A percentile compares a stretch with the other conserved stretches of the same genome.
phyloP scores from a whole-genome alignment of 2,113 vertebrate genomes.

The Muscicapa adusta region DNA sequence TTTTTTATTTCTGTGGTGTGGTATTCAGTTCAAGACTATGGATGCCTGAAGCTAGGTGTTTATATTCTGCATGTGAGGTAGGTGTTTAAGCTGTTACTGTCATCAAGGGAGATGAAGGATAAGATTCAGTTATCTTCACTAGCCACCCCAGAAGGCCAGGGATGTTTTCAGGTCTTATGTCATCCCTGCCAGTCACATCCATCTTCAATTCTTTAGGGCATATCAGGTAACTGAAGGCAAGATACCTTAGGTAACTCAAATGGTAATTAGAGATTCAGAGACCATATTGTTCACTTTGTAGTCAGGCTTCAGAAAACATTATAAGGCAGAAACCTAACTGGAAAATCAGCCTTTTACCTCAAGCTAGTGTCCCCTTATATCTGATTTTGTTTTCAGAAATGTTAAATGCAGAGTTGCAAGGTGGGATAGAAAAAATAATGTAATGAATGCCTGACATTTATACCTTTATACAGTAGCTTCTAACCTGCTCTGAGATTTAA shows the following conservation, averaged over 20 bases:
- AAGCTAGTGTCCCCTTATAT: not conserved
- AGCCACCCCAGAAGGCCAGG: not conserved
- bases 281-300: not conserved
- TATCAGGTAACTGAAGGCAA: not conserved
- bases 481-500: not conserved
- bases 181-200: not conserved
- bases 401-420: not conserved
- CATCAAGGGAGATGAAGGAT: not conserved
- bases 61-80: not conserved
- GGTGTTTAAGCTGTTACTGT: not conserved
- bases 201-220: not conserved
- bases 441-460: not conserved
- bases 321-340: not conserved
- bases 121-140: not conserved
- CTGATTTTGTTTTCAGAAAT: not conserved
- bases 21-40: not conserved
- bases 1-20: not conserved
- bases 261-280: not conserved
- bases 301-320: not conserved
- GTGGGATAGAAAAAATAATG: not conserved
- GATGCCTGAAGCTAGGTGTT: not conserved
- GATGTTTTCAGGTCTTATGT: not conserved
- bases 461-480: not conserved
- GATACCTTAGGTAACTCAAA: not conserved
- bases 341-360: not conserved